Conservation (phyloP, 2,113 vertebrate species). For the Diadophis punctatus region DNA sequence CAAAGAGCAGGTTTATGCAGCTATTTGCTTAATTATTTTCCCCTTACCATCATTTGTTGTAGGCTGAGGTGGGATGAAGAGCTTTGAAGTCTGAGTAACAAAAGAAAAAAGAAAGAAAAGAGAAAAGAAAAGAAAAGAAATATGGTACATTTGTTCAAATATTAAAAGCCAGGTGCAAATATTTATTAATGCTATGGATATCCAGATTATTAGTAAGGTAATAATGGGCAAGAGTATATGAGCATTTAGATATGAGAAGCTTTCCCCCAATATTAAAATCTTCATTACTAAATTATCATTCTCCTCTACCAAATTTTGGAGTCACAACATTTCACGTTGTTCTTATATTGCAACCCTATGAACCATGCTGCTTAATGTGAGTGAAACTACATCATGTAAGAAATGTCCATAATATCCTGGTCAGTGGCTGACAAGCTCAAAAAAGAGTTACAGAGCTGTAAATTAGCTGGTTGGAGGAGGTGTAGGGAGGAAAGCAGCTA, state of each 20-base stretch:
- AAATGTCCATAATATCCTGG: slow-evolving; percentile 60
- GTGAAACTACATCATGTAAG: slow-evolving; percentile 65
- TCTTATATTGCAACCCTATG: slow-evolving; percentile 58
- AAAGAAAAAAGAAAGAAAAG: not conserved
- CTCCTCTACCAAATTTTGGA: slow-evolving; percentile 44
- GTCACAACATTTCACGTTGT: slow-evolving; percentile 55
- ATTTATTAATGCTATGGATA: slow-evolving; percentile 23
- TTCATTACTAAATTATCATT: slow-evolving; percentile 58
- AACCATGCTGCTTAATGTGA: slow-evolving; percentile 55
- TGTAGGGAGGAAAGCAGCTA: slow-evolving; percentile 21
- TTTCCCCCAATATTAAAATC: slow-evolving; percentile 56
- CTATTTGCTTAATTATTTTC: slow-evolving; percentile 57
- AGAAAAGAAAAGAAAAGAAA: not conserved
- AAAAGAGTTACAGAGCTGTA: slow-evolving; percentile 38
- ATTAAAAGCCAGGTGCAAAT: slow-evolving; percentile 31
- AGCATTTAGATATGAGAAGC: slow-evolving; percentile 7
- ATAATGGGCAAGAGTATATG: slow-evolving; percentile 34
- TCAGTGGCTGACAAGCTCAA: slow-evolving; percentile 45
- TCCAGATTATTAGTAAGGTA: slow-evolving; percentile 33
- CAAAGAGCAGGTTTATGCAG: slow-evolving; percentile 49
- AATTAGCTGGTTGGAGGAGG: slow-evolving; percentile 45
- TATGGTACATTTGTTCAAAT: slow-evolving; percentile 44
- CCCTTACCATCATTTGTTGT: slow-evolving; percentile 46
- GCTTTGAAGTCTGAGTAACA: slow-evolving; percentile 34
- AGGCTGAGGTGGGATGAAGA: slow-evolving; percentile 56